phyloP scores from a whole-genome alignment of 2,797 vertebrate species.

The Macrochelys suwanniensis region DNA sequence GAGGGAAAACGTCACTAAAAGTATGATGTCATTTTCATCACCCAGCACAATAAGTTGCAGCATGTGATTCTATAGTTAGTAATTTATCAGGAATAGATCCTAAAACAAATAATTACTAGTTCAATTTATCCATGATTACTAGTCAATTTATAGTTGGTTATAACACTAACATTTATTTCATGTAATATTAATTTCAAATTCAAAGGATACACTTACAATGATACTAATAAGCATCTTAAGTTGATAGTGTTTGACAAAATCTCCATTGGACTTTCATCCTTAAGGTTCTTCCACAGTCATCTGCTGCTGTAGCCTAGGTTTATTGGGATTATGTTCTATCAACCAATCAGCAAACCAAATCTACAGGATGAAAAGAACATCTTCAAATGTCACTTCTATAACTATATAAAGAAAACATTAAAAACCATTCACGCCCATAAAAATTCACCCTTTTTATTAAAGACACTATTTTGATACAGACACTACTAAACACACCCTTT shows the following conservation, averaged over 20 bases:
- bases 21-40: not conserved
- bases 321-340: conserved; percentile 91
- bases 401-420: not conserved
- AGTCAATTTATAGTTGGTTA: not conserved
- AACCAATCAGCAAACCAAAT: conserved; percentile 96
- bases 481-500: not conserved
- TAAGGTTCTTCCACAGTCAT: conserved; percentile 53
- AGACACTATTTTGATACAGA: not conserved
- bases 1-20: not conserved
- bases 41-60: not conserved
- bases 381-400: not conserved
- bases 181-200: not conserved
- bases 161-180: not conserved
- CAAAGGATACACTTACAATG: not conserved
- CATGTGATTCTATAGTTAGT: not conserved
- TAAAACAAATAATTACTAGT: not conserved
- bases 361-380: conserved; percentile 77
- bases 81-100: not conserved
- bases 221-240: not conserved
- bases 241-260: not conserved
- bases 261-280: not conserved
- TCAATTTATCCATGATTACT: not conserved
- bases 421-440: not conserved
- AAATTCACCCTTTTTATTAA: not conserved
- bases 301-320: conserved; percentile 82